Evolutionary conservation across 2,888 invertebrate genomes (phyloP).

Genomic region (Ypsolopha scabrella): DNA sequence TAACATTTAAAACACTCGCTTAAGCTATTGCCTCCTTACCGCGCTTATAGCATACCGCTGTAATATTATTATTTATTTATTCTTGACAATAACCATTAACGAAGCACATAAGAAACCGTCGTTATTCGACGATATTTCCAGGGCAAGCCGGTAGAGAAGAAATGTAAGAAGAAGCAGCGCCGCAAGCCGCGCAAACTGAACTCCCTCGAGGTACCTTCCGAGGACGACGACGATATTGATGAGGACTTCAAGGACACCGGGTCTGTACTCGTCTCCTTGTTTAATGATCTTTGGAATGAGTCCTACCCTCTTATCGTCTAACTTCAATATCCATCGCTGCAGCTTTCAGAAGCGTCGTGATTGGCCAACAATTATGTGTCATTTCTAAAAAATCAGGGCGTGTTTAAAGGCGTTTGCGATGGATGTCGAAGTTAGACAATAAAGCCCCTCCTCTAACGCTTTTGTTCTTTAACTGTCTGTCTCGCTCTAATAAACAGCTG

Average conservation of each 20-base stretch:
- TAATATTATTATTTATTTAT: too few relatives aligned
- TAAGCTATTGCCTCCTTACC: too few relatives aligned
- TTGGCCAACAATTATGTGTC: too few relatives aligned
- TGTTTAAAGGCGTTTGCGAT: too few relatives aligned
- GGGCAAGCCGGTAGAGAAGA: slow-evolving; percentile 50
- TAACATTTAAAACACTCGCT: too few relatives aligned
- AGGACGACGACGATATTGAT: slow-evolving; percentile 87
- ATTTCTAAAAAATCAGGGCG: too few relatives aligned
- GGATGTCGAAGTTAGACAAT: not conserved
- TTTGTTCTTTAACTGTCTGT: not conserved
- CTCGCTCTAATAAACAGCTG: too few relatives aligned
- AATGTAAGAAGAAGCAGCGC: slow-evolving; percentile 39
- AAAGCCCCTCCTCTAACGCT: not conserved
- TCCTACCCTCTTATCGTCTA: not conserved
- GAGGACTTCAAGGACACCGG: slow-evolving; percentile 92
- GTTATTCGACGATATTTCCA: slow-evolving; percentile 19
- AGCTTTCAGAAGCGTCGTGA: too few relatives aligned
- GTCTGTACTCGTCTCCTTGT: slow-evolving; percentile 29
- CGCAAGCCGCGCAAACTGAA: slow-evolving; percentile 83
- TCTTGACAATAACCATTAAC: too few relatives aligned
- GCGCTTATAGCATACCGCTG: too few relatives aligned
- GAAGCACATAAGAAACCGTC: too few relatives aligned
- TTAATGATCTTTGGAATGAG: not conserved
- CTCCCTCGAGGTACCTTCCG: slow-evolving; percentile 81
- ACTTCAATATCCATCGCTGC: too few relatives aligned